Conservation (phyloP, 2,888 invertebrate genomes). For the Epinotia nisella region DNA sequence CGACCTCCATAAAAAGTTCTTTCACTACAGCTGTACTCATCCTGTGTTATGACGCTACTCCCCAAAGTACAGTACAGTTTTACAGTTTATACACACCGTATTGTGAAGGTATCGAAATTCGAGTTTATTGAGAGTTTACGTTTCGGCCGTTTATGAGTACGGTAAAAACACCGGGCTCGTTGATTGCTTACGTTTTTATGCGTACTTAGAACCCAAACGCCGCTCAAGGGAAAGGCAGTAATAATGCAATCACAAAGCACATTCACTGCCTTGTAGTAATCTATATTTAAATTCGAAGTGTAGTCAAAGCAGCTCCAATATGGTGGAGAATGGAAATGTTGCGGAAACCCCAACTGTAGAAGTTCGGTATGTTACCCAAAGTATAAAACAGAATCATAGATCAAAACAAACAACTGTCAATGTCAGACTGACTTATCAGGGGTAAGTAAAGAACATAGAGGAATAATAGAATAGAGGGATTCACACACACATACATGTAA, state of each 20-base stretch:
- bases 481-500: no score
- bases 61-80: conserved; percentile 50
- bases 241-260: conserved; percentile 65
- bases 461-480: no score
- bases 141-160: conserved; percentile 75
- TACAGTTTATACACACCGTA: conserved; percentile 61
- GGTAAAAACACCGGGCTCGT: conserved; percentile 78
- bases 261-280: conserved; percentile 64
- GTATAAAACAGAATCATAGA: no score
- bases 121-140: conserved; percentile 79
- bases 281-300: conserved; percentile 57
- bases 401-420: no score
- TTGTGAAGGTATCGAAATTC: conserved; percentile 78
- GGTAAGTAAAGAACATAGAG: no score
- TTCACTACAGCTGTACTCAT: no score
- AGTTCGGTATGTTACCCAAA: no score
- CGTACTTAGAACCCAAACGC: conserved; percentile 71
- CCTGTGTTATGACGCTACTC: background rate
- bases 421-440: no score
- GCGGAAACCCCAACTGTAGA: background rate
- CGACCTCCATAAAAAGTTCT: no score
- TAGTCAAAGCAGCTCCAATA: background rate
- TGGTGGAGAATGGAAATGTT: background rate
- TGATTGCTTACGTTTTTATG: conserved; percentile 81
- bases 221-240: conserved; percentile 51